A percentile compares a stretch with the other conserved stretches of the same genome.
Evolutionary conservation across 2,797 vertebrate genomes (phyloP).

Genomic region (Rhodeus uyekii): DNA sequence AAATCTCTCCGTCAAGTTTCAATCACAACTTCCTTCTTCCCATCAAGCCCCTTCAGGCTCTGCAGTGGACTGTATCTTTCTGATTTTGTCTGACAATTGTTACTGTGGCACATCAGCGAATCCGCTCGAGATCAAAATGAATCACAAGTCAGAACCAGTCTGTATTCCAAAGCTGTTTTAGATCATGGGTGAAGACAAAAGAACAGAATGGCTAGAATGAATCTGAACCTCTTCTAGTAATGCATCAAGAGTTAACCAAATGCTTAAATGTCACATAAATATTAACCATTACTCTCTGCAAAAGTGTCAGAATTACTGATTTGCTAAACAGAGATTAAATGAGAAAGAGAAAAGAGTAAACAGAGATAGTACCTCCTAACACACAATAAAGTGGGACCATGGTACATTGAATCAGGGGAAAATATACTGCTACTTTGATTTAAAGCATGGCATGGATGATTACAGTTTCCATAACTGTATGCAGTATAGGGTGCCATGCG

Average conservation of each 20-base stretch:
- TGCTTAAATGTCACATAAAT: slow-evolving; percentile 18
- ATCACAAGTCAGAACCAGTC: slow-evolving; percentile 21
- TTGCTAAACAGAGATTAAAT: no score
- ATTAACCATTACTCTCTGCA: background rate
- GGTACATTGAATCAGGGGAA: background rate
- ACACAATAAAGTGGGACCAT: no score
- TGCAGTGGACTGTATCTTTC: slow-evolving; percentile 18
- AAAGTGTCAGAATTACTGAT: background rate
- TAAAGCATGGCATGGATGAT: background rate
- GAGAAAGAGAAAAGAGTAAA: no score
- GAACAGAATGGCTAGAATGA: background rate
- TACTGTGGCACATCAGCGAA: background rate
- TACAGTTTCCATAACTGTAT: background rate
- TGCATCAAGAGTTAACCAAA: slow-evolving; percentile 14
- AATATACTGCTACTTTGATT: background rate
- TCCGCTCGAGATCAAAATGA: slow-evolving; percentile 8
- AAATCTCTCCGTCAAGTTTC: slow-evolving; percentile 25
- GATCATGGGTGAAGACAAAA: background rate
- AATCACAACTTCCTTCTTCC: slow-evolving; percentile 22
- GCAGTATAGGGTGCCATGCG: no score
- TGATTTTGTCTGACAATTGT: slow-evolving; percentile 27
- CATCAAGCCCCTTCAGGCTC: slow-evolving; percentile 11
- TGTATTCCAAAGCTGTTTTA: background rate
- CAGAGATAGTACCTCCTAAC: no score
- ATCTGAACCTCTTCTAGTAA: background rate